A percentile compares a stretch with the other conserved stretches of the same genome.
Evolutionary conservation across 2,113 vertebrate species (phyloP).

Genomic region (Scomber colias): DNA sequence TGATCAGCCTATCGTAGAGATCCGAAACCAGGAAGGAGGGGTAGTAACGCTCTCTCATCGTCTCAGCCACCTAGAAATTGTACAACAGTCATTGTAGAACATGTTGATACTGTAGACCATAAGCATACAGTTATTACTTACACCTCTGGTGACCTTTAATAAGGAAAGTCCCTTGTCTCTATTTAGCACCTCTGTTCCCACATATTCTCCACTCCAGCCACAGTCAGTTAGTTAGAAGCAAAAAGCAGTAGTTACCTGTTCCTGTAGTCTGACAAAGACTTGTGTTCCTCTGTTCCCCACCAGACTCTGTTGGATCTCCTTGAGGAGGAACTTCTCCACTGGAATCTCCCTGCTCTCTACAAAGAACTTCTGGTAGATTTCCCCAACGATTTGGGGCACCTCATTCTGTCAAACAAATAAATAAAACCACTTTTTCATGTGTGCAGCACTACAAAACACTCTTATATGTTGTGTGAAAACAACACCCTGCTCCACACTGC

Average conservation of each 20-base stretch:
- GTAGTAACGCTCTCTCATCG: conserved; percentile 95
- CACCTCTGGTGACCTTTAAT: not conserved
- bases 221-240: not conserved
- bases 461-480: too few species aligned
- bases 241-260: conserved; percentile 82
- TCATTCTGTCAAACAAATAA: conserved; percentile 86
- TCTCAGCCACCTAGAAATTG: conserved; percentile 82
- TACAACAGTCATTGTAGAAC: not conserved
- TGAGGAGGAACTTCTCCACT: conserved; percentile 95
- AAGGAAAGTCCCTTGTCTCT: not conserved
- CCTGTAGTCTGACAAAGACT: conserved; percentile 93
- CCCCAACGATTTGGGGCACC: conserved; percentile 96
- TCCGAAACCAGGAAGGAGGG: conserved; percentile 97
- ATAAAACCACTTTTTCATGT: not conserved
- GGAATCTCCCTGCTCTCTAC: conserved; percentile 96
- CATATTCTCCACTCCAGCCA: not conserved
- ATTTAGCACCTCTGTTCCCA: not conserved
- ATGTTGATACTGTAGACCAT: not conserved
- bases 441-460: too few species aligned
- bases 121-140: not conserved
- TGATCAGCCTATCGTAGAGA: conserved; percentile 91
- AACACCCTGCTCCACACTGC: not conserved
- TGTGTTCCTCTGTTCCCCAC: conserved; percentile 97
- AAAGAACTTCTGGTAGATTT: conserved; percentile 99
- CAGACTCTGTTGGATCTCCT: conserved; percentile 98